Base-by-base conservation (phyloP, 2,888 invertebrate genomes). In the Esperia sulphurella region DNA sequence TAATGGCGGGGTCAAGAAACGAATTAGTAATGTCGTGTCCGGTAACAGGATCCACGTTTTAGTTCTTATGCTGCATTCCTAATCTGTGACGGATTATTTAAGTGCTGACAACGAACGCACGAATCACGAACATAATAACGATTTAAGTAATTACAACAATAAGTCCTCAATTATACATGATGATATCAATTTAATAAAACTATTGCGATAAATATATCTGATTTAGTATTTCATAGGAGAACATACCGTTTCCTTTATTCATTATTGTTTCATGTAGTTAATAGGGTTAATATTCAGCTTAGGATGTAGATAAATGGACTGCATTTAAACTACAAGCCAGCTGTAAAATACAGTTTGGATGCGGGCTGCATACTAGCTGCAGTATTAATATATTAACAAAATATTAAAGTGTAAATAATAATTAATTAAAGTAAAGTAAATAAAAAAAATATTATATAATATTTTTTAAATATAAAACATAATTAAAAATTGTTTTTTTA, bases 1-100 rank as follows among this genome's bases (percentile, higher is more conserved):
- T 63, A 68, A 70, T 68, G 64, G 58, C 57, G 59, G 63, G 74
- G 70, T 79, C 71, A 80, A 79, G 64, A 70, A 74, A 74, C 79
- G 71, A 65, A 71, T 73, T 74, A 61, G 65, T 67, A 68, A 62
- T 66, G 64, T 59, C 66, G 65, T 66, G 67, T 68, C 74, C 68
- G 68, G 64, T 65, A 21, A 67, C 74, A 73, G 73, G 75, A 77
- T 76, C 68, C 60, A 63, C 61, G 58, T 63, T 57, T 59, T 54
- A 49, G 51, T 53, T 59, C 51, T 64, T 65, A 21, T 52, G 57
- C 58, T 58, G 52, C 65, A 71, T 65, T 68, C 63, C 62, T 59
- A 29, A 55, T 45, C 51, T 53, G 48, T 61, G 58, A 57, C 57
- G 51, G 53, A 52, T 55, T 49, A 51, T 45, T 47, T 51, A 51